Evolutionary conservation across 2,888 invertebrate genomes (phyloP).

Genomic region (Stenichneumon culpator): DNA sequence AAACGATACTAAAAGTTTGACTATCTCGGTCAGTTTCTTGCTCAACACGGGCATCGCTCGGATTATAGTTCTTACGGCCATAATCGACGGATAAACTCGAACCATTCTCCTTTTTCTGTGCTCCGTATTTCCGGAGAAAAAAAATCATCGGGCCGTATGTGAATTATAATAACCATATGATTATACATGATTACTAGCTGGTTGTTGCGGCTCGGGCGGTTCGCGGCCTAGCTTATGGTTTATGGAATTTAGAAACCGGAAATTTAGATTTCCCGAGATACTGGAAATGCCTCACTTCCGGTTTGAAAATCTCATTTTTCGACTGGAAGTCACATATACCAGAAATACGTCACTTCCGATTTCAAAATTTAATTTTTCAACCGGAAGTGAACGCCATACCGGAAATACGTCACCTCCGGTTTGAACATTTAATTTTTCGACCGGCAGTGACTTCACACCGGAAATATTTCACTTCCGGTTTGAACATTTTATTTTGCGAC

Average conservation of each 20-base stretch:
- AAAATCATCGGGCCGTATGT: not conserved
- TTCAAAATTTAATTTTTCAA: too few relatives aligned
- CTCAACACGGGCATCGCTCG: not conserved
- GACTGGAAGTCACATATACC: too few relatives aligned
- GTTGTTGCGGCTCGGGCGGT: too few relatives aligned
- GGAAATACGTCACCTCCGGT: not conserved
- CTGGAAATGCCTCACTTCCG: too few relatives aligned
- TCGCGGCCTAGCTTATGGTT: too few relatives aligned
- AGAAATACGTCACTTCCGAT: too few relatives aligned
- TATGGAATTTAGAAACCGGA: too few relatives aligned
- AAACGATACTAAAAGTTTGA: slow-evolving; percentile 29
- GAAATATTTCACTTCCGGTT: not conserved
- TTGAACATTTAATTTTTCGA: not conserved
- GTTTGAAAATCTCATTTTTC: too few relatives aligned
- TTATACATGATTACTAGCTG: too few relatives aligned
- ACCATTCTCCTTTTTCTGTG: not conserved
- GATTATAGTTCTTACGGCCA: not conserved
- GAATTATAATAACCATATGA: not conserved
- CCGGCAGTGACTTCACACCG: not conserved
- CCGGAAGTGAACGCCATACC: too few relatives aligned
- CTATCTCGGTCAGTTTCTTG: slow-evolving; percentile 20
- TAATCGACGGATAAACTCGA: not conserved
- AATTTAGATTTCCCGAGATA: too few relatives aligned
- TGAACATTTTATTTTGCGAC: too few relatives aligned
- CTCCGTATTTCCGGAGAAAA: not conserved